A percentile compares a stretch with the other conserved stretches of the same genome.
These are phyloP conservation scores for Lepidurus apus DNA, from an alignment of 1,140 invertebrate genomes.

Conservation along the genomic window DNA sequence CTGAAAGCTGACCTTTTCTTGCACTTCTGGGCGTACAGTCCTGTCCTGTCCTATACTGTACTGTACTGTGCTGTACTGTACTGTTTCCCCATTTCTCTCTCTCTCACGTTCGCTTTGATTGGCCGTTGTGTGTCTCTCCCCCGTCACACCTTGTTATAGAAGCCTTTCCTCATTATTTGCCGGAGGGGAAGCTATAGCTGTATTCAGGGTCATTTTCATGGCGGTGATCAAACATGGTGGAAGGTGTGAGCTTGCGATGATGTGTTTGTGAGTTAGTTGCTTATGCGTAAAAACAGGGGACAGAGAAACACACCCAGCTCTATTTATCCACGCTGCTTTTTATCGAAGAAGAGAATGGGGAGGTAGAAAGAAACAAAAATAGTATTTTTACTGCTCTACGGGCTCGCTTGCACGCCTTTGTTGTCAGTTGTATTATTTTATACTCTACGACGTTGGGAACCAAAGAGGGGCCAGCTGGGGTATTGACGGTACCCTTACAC, in stretches of 20 bases:
- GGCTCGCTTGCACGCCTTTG: neutral
- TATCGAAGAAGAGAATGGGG: neutral
- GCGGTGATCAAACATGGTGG: neutral
- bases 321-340: neutral
- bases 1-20: neutral
- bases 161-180: neutral
- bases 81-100: neutral
- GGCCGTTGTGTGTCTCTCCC: neutral
- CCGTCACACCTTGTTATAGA: slow-evolving; percentile 1
- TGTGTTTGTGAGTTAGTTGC: neutral
- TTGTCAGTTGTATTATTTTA: neutral
- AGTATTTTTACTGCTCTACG: neutral
- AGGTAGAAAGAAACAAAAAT: neutral
- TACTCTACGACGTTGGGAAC: neutral
- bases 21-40: neutral
- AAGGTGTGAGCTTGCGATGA: neutral
- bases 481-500: neutral
- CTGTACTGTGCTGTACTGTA: neutral
- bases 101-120: neutral
- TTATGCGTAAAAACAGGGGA: slow-evolving; percentile 8
- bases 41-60: too few relatives aligned
- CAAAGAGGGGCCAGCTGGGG: neutral
- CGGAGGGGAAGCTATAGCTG: neutral
- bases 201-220: neutral
- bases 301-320: neutral